phyloP scores from a whole-genome alignment of 30 jellyfish, hydroid and myxozoan genomes.

The Cassiopea xamachana region DNA sequence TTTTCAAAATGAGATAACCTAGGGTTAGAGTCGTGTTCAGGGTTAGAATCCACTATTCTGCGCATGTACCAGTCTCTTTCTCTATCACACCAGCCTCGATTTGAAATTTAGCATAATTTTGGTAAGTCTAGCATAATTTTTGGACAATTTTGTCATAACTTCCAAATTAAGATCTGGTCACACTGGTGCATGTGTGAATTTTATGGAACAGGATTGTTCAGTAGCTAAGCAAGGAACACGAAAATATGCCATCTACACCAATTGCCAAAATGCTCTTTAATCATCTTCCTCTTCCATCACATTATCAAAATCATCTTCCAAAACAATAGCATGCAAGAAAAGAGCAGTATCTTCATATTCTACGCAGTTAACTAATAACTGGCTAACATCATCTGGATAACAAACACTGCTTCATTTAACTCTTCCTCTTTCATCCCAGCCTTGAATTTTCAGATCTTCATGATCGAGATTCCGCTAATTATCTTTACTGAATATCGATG shows the following conservation, averaged over 20 bases:
- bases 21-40: too few species aligned
- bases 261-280: background rate
- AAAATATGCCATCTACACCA: too few species aligned
- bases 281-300: background rate
- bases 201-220: too few species aligned
- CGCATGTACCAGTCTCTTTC: background rate
- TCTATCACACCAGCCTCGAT: background rate
- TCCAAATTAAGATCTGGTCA: too few species aligned
- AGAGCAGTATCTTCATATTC: constrained; percentile 3
- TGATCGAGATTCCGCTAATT: background rate
- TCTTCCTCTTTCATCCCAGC: constrained; percentile 38
- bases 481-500: background rate
- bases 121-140: too few species aligned
- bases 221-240: too few species aligned
- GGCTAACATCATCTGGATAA: background rate
- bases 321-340: background rate
- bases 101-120: too few species aligned
- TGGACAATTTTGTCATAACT: too few species aligned
- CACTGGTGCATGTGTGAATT: too few species aligned
- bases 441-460: constrained; percentile 15
- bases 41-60: too few species aligned
- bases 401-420: constrained; percentile 32
- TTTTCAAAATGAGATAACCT: too few species aligned
- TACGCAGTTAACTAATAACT: constrained; percentile 29
- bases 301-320: background rate